Evolutionary conservation across 2,797 vertebrate genomes (phyloP).

Genomic region (Mormyrus hasselquistii): DNA sequence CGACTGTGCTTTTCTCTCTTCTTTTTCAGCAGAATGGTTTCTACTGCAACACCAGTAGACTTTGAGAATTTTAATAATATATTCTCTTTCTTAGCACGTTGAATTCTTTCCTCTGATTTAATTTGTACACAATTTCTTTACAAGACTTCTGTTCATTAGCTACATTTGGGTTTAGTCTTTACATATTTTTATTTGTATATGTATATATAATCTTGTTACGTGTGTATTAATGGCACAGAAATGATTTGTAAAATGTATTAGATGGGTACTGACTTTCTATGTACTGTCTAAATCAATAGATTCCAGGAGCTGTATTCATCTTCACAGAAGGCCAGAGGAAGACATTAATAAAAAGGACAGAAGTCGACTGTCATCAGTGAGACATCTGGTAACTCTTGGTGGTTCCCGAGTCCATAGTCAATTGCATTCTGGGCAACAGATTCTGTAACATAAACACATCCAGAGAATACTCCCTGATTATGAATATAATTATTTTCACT

Average conservation of each 20-base stretch:
- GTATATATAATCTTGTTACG: background rate
- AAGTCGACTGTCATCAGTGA: background rate
- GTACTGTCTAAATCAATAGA: background rate
- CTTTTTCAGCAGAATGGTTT: background rate
- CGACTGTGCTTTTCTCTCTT: background rate
- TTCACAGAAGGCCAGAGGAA: background rate
- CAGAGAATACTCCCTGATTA: background rate
- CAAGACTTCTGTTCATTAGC: background rate
- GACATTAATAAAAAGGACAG: constrained; percentile 1
- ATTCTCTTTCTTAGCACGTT: background rate
- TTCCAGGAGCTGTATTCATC: background rate
- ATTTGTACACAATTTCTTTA: background rate
- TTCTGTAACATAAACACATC: background rate
- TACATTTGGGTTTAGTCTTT: background rate
- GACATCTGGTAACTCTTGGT: background rate
- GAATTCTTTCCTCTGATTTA: background rate
- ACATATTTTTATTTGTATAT: background rate
- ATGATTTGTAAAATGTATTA: background rate
- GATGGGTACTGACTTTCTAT: background rate
- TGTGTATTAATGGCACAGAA: background rate
- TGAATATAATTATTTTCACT: background rate
- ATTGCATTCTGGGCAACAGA: background rate
- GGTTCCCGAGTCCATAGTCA: background rate
- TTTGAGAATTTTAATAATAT: background rate
- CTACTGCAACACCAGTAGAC: background rate